These are phyloP conservation scores for Buathra laborator DNA, from an alignment of 2,888 invertebrate species.

Conservation along the genomic window DNA sequence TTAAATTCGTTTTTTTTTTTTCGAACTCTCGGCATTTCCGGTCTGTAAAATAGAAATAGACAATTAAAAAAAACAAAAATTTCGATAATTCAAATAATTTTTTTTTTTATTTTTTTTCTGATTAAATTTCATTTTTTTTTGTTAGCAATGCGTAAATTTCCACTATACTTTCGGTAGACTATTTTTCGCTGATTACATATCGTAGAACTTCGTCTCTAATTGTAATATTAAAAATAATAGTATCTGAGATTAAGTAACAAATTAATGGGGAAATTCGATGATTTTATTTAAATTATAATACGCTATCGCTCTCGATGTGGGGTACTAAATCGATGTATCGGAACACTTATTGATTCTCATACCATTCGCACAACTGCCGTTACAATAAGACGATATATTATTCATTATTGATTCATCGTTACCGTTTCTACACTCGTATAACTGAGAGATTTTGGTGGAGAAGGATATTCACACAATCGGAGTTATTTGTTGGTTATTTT, in stretches of 20 bases:
- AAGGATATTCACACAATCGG: background rate
- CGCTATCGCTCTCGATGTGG: background rate
- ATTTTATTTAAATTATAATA: too few relatives aligned
- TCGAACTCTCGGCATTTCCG: background rate
- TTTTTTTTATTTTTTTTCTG: background rate
- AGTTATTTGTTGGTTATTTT: background rate
- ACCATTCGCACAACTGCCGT: background rate
- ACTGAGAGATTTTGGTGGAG: background rate
- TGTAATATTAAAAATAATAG: too few relatives aligned
- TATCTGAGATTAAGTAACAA: too few relatives aligned
- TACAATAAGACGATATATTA: conserved; percentile 11
- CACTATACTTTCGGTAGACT: too few relatives aligned
- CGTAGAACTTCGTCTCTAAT: too few relatives aligned
- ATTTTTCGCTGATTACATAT: too few relatives aligned
- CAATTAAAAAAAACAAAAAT: background rate
- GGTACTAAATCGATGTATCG: background rate
- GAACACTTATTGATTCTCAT: background rate
- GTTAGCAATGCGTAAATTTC: too few relatives aligned
- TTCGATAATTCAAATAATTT: background rate
- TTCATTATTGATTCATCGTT: conserved; percentile 9
- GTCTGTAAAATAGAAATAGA: background rate
- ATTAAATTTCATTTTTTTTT: too few relatives aligned
- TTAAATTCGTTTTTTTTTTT: background rate
- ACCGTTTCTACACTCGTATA: background rate
- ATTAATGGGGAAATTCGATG: too few relatives aligned